These are phyloP conservation scores for Eidolon helvum DNA, from an alignment of 2,113 vertebrate species.

Conservation along the genomic window DNA sequence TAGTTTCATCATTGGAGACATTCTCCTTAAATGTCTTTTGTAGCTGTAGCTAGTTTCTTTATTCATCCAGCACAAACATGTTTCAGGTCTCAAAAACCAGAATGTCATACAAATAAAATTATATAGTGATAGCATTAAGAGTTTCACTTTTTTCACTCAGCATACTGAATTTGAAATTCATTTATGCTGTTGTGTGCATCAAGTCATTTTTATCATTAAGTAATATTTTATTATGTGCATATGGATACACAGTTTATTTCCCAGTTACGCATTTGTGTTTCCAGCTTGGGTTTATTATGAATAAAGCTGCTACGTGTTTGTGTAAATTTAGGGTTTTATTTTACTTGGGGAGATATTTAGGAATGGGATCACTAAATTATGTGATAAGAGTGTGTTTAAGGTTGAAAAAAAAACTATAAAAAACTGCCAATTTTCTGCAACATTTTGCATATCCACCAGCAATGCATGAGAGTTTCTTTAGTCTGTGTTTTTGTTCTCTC, in stretches of 20 bases:
- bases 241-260: fast-evolving
- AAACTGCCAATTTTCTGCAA: neutral
- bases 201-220: neutral
- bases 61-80: neutral
- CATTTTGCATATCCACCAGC: neutral
- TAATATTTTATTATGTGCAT: neutral
- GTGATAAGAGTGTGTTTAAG: neutral
- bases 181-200: neutral
- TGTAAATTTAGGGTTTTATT: neutral
- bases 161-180: neutral
- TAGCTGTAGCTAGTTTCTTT: neutral
- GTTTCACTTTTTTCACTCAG: neutral
- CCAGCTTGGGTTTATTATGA: neutral
- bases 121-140: neutral
- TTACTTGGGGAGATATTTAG: neutral
- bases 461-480: neutral
- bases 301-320: neutral
- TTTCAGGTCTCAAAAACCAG: neutral
- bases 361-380: too few relatives aligned
- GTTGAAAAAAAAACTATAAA: neutral
- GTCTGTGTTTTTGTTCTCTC: neutral
- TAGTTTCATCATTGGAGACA: neutral
- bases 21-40: neutral
- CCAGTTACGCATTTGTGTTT: neutral
- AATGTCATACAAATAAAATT: neutral